Percentiles rank a stretch among this genome's conserved stretches.
Evolutionary conservation across 2,113 vertebrate species (phyloP).

Genomic region (Microcebus tavaratra): DNA sequence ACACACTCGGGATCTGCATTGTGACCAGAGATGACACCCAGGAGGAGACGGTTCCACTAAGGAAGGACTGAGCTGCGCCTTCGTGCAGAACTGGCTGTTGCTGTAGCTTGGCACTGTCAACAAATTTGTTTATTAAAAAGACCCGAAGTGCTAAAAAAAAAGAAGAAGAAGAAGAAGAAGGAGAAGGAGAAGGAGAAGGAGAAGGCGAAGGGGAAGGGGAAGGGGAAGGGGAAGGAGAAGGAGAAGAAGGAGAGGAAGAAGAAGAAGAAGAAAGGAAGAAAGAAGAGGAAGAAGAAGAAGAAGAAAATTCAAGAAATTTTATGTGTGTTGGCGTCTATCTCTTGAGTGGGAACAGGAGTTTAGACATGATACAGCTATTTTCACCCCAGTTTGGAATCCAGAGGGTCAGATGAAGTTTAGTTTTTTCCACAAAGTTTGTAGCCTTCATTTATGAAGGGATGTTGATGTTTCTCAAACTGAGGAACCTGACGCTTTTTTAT

Average conservation of each 20-base stretch:
- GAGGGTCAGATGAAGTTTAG: neutral
- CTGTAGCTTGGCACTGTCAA: neutral
- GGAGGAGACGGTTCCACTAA: constrained; percentile 90
- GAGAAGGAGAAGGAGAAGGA: too few species aligned
- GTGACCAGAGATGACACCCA: constrained; percentile 94
- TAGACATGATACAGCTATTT: neutral
- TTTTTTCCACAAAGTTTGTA: neutral
- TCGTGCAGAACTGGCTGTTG: neutral
- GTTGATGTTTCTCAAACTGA: neutral
- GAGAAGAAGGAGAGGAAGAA: too few species aligned
- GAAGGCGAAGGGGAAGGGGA: too few species aligned
- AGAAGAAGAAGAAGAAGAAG: too few species aligned
- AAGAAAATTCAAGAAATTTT: neutral
- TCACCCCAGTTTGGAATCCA: neutral
- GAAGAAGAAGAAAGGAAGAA: too few species aligned
- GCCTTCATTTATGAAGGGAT: neutral
- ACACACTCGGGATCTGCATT: constrained; percentile 92
- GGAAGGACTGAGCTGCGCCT: constrained; percentile 89
- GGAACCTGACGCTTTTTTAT: neutral
- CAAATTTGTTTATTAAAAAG: constrained; percentile 76
- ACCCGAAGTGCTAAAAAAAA: neutral
- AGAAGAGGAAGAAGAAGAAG: too few species aligned
- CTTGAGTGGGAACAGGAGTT: neutral
- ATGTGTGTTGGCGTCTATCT: neutral
- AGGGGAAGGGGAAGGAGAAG: too few species aligned